A percentile compares a stretch with the other conserved stretches of the same genome.
Conservation (phyloP, 2,888 invertebrate species). For the Platynereis dumerilii region DNA sequence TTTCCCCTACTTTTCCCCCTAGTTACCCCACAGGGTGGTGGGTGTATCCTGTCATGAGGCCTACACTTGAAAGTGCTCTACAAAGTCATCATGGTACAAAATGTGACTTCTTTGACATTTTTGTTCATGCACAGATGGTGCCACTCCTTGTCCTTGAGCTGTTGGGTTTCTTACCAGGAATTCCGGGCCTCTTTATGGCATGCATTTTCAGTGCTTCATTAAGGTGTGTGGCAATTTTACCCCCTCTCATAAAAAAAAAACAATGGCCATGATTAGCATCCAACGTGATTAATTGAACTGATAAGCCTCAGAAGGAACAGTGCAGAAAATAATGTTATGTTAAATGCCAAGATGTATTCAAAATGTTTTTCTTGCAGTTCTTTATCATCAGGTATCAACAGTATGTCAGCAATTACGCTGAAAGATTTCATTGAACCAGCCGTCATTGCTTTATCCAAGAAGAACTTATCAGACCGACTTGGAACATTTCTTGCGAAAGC, state of each 20-base stretch:
- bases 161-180: constrained; percentile 20
- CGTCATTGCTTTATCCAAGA: too few relatives aligned
- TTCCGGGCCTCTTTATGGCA: constrained; percentile 24
- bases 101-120: not conserved
- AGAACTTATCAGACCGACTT: not conserved
- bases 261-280: too few relatives aligned
- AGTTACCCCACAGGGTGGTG: too few relatives aligned
- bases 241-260: too few relatives aligned
- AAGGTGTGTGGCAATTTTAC: constrained; percentile 12
- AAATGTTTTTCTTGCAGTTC: constrained; percentile 6
- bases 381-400: constrained; percentile 6
- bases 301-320: too few relatives aligned
- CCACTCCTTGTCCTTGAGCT: constrained; percentile 20
- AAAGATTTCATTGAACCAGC: not conserved
- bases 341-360: too few relatives aligned
- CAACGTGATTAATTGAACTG: too few relatives aligned
- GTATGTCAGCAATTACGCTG: constrained; percentile 3
- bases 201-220: constrained; percentile 24
- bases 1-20: too few relatives aligned
- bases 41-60: too few relatives aligned
- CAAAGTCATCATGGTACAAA: too few relatives aligned
- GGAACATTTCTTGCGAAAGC: not conserved
- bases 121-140: constrained; percentile 20
- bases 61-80: too few relatives aligned
- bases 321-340: too few relatives aligned